Base-by-base conservation (phyloP, 2,888 invertebrate genomes). In the Bellardia bayeri region DNA sequence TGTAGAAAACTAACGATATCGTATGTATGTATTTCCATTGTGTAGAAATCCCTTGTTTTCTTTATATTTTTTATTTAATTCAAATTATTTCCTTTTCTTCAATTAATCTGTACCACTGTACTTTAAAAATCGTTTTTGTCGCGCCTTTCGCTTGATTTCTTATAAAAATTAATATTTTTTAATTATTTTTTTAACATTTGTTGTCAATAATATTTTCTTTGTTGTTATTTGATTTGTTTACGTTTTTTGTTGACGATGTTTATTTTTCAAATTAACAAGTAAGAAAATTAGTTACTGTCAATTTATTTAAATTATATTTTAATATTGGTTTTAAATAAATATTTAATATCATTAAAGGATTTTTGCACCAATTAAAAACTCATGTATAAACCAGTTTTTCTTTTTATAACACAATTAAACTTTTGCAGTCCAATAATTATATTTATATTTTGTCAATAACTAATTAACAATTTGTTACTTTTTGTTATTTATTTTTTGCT, bases 271-370 rank as follows among this genome's bases (percentile, higher is more conserved):
- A 56, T 66, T 33, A 30, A 45, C 56, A 78, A 45, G 56, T n/a
- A 42, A 56, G 56, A 33, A 58, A 78, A 64, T 54, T 66, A 58
- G 45, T 78, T 45, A n/a, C 14, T 68, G 33, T 69, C 45, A 30
- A 79, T 69, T 69, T 69, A 68, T 66, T 79, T 58, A 68, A 78
- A 64, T 64, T 6, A 37, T 2, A 51, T 14, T 51, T 54, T 54
- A 30, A 11, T 64, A 66, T 40, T 42, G n/a, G 64, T 64, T 76
- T 75, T 66, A 64, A 8, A 30, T 54, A 37, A 51, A 63, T 37
- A 49, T 64, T 42, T 40, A 64, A 51, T 51, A 54, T 30, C 14
- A 51, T 37, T 37, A 75, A 75, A 74, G 61, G 45, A 74, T 74
- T 74, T 61, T 72, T n/a, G 7, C 8, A 45, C 2, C 5, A 37